Evolutionary conservation across 2,797 vertebrate genomes (phyloP).

Genomic region (Pempheris klunzingeri): DNA sequence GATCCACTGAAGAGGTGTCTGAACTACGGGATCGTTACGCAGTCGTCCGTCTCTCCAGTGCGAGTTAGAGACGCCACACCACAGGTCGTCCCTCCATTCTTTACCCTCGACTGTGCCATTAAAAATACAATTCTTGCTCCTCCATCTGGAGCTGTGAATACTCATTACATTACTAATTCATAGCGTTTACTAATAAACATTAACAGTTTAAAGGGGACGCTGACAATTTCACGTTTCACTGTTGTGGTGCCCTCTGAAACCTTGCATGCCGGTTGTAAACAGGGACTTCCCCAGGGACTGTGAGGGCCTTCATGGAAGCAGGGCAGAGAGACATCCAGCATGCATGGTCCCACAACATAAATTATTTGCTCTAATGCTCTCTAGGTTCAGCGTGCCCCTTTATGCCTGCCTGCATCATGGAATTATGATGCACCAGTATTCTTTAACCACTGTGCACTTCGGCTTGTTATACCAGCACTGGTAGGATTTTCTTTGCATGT

Average conservation of each 20-base stretch:
- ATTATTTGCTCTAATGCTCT: conserved; percentile 42
- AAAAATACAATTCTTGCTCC: conserved; percentile 2
- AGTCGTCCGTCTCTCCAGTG: background rate
- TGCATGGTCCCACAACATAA: conserved; percentile 31
- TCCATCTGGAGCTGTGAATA: background rate
- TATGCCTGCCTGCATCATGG: background rate
- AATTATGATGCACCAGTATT: background rate
- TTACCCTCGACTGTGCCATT: background rate
- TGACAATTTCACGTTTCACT: conserved; percentile 24
- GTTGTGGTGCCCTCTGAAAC: conserved; percentile 12
- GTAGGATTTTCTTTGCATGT: background rate
- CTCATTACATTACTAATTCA: conserved; percentile 35
- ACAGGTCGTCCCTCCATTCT: background rate
- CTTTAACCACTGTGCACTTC: background rate
- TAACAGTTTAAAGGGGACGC: conserved; percentile 12
- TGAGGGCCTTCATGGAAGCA: background rate
- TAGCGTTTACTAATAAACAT: background rate
- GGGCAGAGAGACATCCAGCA: conserved; percentile 8
- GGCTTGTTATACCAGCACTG: background rate
- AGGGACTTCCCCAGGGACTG: conserved; percentile 13
- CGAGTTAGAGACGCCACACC: background rate
- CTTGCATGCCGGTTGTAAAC: conserved; percentile 16
- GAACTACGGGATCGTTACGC: background rate
- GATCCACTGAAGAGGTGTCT: background rate
- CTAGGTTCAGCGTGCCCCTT: conserved; percentile 6